These are phyloP conservation scores for Lacanobia wlatinum DNA, from an alignment of 2,888 invertebrate genomes.

Conservation along the genomic window DNA sequence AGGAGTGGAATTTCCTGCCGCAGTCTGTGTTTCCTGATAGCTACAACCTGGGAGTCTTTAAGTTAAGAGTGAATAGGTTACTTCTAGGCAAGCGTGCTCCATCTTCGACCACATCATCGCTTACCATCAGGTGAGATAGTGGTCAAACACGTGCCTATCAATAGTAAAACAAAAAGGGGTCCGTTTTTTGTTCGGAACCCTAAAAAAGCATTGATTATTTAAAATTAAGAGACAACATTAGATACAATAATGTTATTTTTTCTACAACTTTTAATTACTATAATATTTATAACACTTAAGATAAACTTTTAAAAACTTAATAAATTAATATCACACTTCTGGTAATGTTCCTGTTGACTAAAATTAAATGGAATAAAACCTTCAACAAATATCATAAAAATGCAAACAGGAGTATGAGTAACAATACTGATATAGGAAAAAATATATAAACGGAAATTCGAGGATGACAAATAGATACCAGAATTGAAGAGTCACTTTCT, in stretches of 20 bases:
- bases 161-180: too few relatives aligned
- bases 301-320: slow-evolving; percentile 71
- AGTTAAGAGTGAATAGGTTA: too few relatives aligned
- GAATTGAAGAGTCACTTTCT: slow-evolving; percentile 93
- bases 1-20: too few relatives aligned
- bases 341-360: slow-evolving; percentile 86
- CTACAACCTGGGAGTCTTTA: too few relatives aligned
- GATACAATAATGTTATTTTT: slow-evolving; percentile 1
- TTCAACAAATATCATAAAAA: slow-evolving; percentile 92
- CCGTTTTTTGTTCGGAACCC: too few relatives aligned
- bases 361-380: slow-evolving; percentile 78
- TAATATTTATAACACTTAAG: slow-evolving; percentile 51
- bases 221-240: background rate
- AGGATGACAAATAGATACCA: slow-evolving; percentile 95
- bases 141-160: too few relatives aligned
- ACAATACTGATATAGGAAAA: slow-evolving; percentile 94
- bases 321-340: slow-evolving; percentile 89
- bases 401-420: slow-evolving; percentile 95
- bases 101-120: too few relatives aligned
- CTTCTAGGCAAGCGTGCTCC: too few relatives aligned
- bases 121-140: too few relatives aligned
- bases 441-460: slow-evolving; percentile 94
- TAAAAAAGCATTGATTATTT: too few relatives aligned
- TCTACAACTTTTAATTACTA: slow-evolving; percentile 46
- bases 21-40: too few relatives aligned